phyloP scores from a whole-genome alignment of 1,140 invertebrate genomes.

The Apis cerana region DNA sequence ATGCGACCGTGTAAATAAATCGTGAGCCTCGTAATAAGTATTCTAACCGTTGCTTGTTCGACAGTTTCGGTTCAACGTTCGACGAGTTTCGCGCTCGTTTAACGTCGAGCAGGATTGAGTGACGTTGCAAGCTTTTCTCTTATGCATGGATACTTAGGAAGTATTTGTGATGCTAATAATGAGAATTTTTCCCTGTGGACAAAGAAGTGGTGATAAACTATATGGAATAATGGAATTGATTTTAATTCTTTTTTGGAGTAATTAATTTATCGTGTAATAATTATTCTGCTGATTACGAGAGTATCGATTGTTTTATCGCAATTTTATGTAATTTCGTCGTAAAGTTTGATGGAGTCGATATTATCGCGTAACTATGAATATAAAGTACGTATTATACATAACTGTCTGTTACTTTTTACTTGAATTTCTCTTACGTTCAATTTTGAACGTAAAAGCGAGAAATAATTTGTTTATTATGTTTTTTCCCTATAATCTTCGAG shows the following conservation, averaged over 20 bases:
- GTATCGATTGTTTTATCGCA: not conserved
- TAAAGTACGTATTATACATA: too few relatives aligned
- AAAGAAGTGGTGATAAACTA: not conserved
- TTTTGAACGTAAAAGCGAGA: too few relatives aligned
- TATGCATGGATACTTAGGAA: not conserved
- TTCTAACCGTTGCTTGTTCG: not conserved
- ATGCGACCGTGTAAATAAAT: constrained; percentile 2
- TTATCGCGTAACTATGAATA: too few relatives aligned
- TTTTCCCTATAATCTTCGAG: too few relatives aligned
- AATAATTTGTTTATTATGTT: too few relatives aligned
- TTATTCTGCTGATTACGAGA: not conserved
- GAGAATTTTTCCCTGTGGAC: not conserved
- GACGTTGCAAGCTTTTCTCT: not conserved
- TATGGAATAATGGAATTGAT: not conserved
- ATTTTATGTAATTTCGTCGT: not conserved
- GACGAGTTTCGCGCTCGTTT: not conserved
- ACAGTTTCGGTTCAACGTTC: not conserved
- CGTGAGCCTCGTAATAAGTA: not conserved
- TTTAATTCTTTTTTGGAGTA: not conserved
- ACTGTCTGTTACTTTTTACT: too few relatives aligned
- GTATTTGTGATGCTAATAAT: not conserved
- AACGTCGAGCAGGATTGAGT: not conserved
- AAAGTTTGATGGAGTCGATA: too few relatives aligned
- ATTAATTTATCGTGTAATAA: not conserved
- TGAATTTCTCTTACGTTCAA: too few relatives aligned